Percentiles rank a stretch among this genome's conserved stretches.
Evolutionary conservation across 2,113 vertebrate genomes (phyloP).

Genomic region (Vombatus ursinus): DNA sequence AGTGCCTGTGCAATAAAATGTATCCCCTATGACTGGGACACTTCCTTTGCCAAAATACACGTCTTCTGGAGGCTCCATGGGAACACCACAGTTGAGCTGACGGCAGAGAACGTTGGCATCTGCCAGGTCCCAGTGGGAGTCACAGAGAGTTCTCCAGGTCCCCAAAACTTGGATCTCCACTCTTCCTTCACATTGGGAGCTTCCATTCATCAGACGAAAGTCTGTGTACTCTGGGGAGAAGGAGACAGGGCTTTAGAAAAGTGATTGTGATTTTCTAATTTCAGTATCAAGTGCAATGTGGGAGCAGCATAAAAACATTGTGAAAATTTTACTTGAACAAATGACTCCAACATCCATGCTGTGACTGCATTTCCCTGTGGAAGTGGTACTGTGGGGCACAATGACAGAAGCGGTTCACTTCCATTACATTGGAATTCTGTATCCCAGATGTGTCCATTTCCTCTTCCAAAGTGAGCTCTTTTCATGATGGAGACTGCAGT

Average conservation of each 20-base stretch:
- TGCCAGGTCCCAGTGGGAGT: constrained; percentile 35
- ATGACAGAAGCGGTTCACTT: no score
- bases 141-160: constrained; percentile 59
- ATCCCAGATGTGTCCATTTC: no score
- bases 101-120: constrained; percentile 47
- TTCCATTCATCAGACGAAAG: constrained; percentile 43
- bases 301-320: neutral
- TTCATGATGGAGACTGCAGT: no score
- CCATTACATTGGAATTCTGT: no score
- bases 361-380: neutral
- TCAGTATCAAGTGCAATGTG: neutral
- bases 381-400: no score
- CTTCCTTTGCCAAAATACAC: neutral
- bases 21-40: neutral
- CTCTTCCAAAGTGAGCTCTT: no score
- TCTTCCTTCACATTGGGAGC: constrained; percentile 33
- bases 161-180: constrained; percentile 52
- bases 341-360: constrained; percentile 35
- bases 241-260: neutral
- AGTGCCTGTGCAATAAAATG: constrained; percentile 52
- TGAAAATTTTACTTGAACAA: constrained; percentile 78
- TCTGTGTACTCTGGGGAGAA: constrained; percentile 8
- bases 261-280: neutral
- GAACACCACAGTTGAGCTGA: constrained; percentile 45
- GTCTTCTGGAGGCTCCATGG: neutral